A percentile compares a stretch with the other conserved stretches of the same genome.
These are phyloP conservation scores for Enteromius paludinosus DNA, from an alignment of 2,797 vertebrate genomes.

Conservation along the genomic window DNA sequence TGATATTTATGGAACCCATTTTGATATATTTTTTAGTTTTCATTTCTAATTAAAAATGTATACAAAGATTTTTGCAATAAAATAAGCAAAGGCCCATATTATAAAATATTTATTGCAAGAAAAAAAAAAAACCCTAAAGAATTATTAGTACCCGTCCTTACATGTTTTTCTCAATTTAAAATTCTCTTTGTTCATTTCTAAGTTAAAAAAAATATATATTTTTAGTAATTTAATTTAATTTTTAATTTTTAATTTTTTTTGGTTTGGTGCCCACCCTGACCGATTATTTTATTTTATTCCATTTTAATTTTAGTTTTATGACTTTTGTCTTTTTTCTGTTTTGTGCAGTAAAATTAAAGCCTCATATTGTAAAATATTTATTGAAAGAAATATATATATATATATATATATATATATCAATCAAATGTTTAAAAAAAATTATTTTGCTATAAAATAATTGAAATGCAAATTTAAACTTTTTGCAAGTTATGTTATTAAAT, in stretches of 20 bases:
- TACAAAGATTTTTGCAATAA: neutral
- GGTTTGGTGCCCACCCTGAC: neutral
- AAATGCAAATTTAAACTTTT: too few species aligned
- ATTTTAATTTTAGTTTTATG: neutral
- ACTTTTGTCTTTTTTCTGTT: too few species aligned
- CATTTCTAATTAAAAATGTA: neutral
- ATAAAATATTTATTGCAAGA: neutral
- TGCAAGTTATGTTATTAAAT: too few species aligned
- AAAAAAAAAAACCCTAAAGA: neutral
- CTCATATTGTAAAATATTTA: neutral
- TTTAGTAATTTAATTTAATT: too few species aligned
- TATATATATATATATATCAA: too few species aligned
- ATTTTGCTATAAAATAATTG: neutral
- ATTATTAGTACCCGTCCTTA: neutral
- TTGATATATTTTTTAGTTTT: neutral
- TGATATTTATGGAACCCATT: neutral
- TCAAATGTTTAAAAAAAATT: too few species aligned
- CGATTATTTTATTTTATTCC: neutral
- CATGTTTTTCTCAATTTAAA: neutral
- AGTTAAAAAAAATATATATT: neutral
- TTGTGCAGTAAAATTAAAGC: neutral
- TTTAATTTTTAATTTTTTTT: too few species aligned
- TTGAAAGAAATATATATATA: neutral
- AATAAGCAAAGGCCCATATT: neutral
- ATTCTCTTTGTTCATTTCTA: neutral